Evolutionary conservation across 2,797 vertebrate genomes (phyloP).

Genomic region (Australoheros facetus): DNA sequence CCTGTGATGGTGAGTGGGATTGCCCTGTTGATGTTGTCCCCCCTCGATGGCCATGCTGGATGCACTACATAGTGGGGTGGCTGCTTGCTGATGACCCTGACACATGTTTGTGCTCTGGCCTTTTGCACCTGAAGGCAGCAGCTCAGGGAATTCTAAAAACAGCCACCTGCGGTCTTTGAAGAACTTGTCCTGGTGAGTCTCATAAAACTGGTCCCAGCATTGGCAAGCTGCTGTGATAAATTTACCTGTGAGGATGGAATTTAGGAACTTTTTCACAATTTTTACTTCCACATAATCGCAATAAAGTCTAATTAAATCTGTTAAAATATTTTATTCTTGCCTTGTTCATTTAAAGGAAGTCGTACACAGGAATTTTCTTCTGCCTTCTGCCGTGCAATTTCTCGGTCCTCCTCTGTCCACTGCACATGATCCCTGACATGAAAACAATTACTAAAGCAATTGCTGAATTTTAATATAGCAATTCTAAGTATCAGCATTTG

Average conservation of each 20-base stretch:
- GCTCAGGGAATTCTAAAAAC: constrained; percentile 91
- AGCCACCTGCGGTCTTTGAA: constrained; percentile 93
- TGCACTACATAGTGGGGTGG: neutral
- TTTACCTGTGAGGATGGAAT: constrained; percentile 76
- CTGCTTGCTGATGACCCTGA: constrained; percentile 4
- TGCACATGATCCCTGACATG: constrained; percentile 89
- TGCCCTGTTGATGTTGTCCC: constrained; percentile 5
- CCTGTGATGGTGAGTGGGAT: constrained; percentile 15
- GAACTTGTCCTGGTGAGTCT: constrained; percentile 89
- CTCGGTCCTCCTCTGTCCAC: constrained; percentile 89
- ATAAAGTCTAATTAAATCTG: neutral
- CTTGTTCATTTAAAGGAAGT: constrained; percentile 84
- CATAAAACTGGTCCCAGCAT: constrained; percentile 93
- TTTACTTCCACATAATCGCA: neutral
- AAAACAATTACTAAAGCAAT: constrained; percentile 4
- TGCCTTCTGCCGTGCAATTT: constrained; percentile 81
- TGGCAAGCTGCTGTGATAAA: constrained; percentile 86
- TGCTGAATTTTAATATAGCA: neutral
- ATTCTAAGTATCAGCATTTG: no score
- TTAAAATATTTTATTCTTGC: constrained; percentile 60
- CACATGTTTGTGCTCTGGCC: constrained; percentile 1
- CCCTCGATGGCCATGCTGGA: constrained; percentile 19
- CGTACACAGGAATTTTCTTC: constrained; percentile 84
- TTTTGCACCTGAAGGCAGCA: constrained; percentile 78
- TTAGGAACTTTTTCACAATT: neutral